Percentiles rank a stretch among this genome's conserved stretches.
Evolutionary conservation across 2,888 invertebrate genomes (phyloP).

Genomic region (Melikaiella ostensackeni): DNA sequence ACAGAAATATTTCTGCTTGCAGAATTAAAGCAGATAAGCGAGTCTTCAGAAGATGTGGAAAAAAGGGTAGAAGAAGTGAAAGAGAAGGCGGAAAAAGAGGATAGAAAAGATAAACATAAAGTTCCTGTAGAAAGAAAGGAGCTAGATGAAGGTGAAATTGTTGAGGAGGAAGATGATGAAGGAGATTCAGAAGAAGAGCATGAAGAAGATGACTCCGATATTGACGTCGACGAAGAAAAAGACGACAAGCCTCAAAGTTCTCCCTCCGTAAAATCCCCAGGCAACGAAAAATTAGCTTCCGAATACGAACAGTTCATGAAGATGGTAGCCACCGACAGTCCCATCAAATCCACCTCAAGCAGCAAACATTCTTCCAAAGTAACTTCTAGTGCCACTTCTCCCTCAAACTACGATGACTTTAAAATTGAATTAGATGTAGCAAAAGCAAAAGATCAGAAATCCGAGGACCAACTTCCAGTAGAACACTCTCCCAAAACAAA

Average conservation of each 20-base stretch:
- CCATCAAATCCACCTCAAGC: slow-evolving; percentile 39
- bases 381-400: slow-evolving; percentile 15
- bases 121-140: background rate
- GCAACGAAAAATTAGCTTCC: slow-evolving; percentile 74
- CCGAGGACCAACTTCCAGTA: slow-evolving; percentile 25
- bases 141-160: background rate
- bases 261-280: slow-evolving; percentile 49
- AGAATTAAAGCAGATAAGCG: background rate
- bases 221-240: slow-evolving; percentile 11
- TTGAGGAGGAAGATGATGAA: slow-evolving; percentile 46
- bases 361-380: background rate
- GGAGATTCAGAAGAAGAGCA: slow-evolving; percentile 41
- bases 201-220: background rate
- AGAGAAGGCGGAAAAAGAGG: background rate
- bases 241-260: slow-evolving; percentile 2
- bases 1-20: background rate
- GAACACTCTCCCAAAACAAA: background rate
- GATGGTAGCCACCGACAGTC: slow-evolving; percentile 76
- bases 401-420: slow-evolving; percentile 46
- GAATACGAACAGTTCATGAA: slow-evolving; percentile 82
- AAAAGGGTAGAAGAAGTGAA: background rate
- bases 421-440: slow-evolving; percentile 45
- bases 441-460: slow-evolving; percentile 42
- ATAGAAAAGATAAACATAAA: slow-evolving; percentile 4
- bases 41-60: background rate